Percentiles rank a stretch among this genome's conserved stretches.
Evolutionary conservation across 2,113 vertebrate genomes (phyloP).

Genomic region (Glareola pratincola): DNA sequence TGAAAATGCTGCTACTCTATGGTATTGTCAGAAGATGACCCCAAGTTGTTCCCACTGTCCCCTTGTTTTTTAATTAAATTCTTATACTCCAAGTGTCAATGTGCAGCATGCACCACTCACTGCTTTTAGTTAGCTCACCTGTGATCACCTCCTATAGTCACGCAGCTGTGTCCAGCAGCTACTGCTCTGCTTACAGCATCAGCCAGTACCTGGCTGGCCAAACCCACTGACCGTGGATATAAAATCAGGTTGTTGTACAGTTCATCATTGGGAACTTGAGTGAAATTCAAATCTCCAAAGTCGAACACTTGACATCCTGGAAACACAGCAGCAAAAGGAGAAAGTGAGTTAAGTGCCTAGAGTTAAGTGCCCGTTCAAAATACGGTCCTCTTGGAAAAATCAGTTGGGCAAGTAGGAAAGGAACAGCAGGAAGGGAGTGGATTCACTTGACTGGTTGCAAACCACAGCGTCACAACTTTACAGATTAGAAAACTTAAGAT

Average conservation of each 20-base stretch:
- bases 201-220: conserved; percentile 84
- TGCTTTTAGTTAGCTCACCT: conserved; percentile 76
- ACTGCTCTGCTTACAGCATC: conserved; percentile 85
- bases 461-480: not conserved
- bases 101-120: not conserved
- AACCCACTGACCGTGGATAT: conserved; percentile 90
- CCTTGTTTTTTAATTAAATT: not conserved
- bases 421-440: rapidly evolving
- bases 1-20: not conserved
- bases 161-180: conserved; percentile 84
- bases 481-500: not conserved
- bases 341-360: not conserved
- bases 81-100: not conserved
- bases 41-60: not conserved
- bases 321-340: conserved; percentile 7
- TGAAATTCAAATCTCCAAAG: conserved; percentile 90
- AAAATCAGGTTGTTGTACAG: conserved; percentile 85
- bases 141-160: conserved; percentile 95
- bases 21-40: not conserved
- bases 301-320: conserved; percentile 89
- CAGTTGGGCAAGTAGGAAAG: not conserved
- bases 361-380: not conserved
- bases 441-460: not conserved
- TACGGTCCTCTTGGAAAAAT: not conserved
- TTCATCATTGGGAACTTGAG: conserved; percentile 86